These are phyloP conservation scores for Zophobas morio DNA, from an alignment of 1,140 invertebrate genomes.

Conservation along the genomic window DNA sequence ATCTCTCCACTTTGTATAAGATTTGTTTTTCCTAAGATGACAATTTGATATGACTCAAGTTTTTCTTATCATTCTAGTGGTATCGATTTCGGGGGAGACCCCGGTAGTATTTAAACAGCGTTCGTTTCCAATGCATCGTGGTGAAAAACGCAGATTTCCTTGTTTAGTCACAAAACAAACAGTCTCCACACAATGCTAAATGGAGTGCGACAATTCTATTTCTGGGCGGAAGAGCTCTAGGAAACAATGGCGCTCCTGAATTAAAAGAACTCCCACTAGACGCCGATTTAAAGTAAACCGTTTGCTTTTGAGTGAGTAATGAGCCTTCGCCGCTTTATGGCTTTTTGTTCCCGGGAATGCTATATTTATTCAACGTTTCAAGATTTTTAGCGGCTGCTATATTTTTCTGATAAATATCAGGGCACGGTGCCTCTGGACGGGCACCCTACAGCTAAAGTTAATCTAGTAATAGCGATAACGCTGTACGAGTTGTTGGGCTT, in stretches of 20 bases:
- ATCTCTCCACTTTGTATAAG: conserved; percentile 51
- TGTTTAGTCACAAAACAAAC: conserved; percentile 33
- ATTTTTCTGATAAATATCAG: background rate
- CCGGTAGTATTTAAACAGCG: conserved; percentile 36
- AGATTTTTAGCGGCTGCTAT: no score
- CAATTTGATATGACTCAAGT: conserved; percentile 62
- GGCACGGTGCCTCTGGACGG: background rate
- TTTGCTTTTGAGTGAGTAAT: background rate
- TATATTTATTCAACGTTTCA: no score
- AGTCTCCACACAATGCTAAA: conserved; percentile 32
- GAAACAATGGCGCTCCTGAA: conserved; percentile 9
- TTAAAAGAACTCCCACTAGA: background rate
- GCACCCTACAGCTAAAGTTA: conserved; percentile 23
- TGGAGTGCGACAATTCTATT: conserved; percentile 27
- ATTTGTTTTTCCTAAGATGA: conserved; percentile 63
- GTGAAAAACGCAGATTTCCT: conserved; percentile 35
- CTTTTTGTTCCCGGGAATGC: background rate
- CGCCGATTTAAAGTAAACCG: background rate
- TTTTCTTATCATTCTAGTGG: conserved; percentile 53
- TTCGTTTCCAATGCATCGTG: conserved; percentile 8
- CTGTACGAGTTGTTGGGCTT: conserved; percentile 21
- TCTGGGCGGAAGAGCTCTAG: conserved; percentile 1
- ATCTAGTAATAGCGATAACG: conserved; percentile 14
- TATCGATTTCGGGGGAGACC: conserved; percentile 53
- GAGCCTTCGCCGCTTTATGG: no score